Evolutionary conservation across 2,888 invertebrate genomes (phyloP).

Genomic region (Phorcus lineatus): DNA sequence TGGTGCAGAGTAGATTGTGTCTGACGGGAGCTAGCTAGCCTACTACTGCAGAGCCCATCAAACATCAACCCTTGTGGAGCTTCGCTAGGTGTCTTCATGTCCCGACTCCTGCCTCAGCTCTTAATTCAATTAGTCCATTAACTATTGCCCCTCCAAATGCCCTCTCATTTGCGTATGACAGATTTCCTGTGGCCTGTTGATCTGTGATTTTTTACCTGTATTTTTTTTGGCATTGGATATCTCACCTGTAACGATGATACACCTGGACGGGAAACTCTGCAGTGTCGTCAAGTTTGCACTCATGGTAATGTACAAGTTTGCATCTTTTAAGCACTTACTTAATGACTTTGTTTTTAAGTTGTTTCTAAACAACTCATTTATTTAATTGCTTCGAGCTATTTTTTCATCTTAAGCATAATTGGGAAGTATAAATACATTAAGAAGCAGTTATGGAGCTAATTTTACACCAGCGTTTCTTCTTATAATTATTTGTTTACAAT

Average conservation of each 20-base stretch:
- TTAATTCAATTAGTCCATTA: not conserved
- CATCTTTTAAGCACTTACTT: not conserved
- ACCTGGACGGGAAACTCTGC: not conserved
- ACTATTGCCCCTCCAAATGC: constrained; percentile 1
- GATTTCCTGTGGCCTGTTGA: not conserved
- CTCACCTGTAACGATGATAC: not conserved
- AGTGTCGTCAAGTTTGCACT: not conserved
- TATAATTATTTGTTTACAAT: too few species aligned
- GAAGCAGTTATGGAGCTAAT: too few species aligned
- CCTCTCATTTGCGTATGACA: not conserved
- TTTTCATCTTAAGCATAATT: too few species aligned
- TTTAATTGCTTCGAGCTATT: too few species aligned
- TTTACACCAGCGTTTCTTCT: too few species aligned
- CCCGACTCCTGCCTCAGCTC: not conserved
- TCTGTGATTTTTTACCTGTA: not conserved
- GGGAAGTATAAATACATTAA: too few species aligned
- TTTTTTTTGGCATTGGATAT: constrained; percentile 1
- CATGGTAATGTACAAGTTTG: not conserved
- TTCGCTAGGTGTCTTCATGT: too few species aligned
- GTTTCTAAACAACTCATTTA: too few species aligned
- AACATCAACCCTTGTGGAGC: too few species aligned
- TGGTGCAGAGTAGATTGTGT: not conserved
- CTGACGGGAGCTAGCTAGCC: too few species aligned
- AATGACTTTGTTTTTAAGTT: too few species aligned
- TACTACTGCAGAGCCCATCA: too few species aligned